These are phyloP conservation scores for Bolborhynchus lineola DNA, from an alignment of 2,113 vertebrate species.

Conservation along the genomic window DNA sequence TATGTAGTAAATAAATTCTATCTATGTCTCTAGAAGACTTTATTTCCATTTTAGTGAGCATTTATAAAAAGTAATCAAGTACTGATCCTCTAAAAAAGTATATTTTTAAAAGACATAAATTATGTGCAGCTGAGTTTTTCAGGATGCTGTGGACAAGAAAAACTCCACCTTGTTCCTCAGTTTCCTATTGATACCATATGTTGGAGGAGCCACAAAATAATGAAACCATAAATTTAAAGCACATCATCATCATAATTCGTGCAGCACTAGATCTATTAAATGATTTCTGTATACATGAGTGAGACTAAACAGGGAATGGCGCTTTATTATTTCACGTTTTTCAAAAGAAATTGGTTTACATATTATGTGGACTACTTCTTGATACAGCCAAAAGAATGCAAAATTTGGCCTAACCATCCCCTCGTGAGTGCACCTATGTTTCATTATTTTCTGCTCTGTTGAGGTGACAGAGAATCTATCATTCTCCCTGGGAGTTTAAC, in stretches of 20 bases:
- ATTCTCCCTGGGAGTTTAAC: not conserved
- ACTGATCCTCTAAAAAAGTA: not conserved
- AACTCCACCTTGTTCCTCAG: not conserved
- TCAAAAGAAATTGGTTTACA: not conserved
- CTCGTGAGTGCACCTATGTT: rapidly evolving
- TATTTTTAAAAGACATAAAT: not conserved
- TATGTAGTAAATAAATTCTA: not conserved
- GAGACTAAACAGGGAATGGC: not conserved
- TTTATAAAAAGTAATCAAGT: constrained; percentile 26
- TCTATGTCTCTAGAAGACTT: not conserved
- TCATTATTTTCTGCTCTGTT: not conserved
- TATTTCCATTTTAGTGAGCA: not conserved
- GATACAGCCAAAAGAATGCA: not conserved
- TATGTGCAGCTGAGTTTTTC: not conserved
- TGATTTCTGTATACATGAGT: not conserved
- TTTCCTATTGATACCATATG: not conserved
- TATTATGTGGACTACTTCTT: not conserved
- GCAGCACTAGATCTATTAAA: not conserved
- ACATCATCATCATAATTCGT: not conserved
- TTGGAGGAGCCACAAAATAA: not conserved
- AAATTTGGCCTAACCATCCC: not conserved
- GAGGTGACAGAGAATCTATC: not conserved
- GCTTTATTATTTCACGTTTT: not conserved
- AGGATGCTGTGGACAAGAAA: not conserved
- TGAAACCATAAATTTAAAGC: not conserved